Evolutionary conservation across 2,888 invertebrate species (phyloP).

Genomic region (Drosophila flavopinicola): DNA sequence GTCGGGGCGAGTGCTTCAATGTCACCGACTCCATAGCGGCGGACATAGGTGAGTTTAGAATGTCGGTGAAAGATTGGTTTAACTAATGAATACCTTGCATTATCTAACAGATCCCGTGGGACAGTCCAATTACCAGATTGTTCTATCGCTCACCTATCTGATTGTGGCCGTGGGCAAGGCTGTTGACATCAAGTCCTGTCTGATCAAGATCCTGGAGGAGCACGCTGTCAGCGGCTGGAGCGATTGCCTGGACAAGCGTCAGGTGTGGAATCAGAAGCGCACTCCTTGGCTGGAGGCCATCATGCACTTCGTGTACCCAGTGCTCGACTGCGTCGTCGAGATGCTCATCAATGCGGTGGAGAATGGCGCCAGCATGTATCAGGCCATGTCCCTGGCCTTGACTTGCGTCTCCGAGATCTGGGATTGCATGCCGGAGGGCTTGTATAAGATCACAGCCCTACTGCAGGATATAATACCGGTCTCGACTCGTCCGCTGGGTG

Average conservation of each 20-base stretch:
- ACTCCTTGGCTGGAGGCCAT: slow-evolving; percentile 92
- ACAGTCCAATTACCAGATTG: slow-evolving; percentile 86
- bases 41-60: slow-evolving; percentile 69
- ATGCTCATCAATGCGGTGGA: slow-evolving; percentile 89
- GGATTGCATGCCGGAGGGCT: slow-evolving; percentile 87
- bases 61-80: background rate
- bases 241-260: slow-evolving; percentile 90
- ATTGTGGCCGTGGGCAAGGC: slow-evolving; percentile 88
- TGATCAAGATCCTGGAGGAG: slow-evolving; percentile 87
- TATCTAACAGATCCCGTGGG: slow-evolving; percentile 83
- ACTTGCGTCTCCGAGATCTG: slow-evolving; percentile 89
- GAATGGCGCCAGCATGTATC: slow-evolving; percentile 92
- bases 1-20: slow-evolving; percentile 87
- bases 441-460: slow-evolving; percentile 86
- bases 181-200: slow-evolving; percentile 87
- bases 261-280: slow-evolving; percentile 93
- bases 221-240: slow-evolving; percentile 87
- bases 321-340: slow-evolving; percentile 88
- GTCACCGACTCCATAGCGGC: slow-evolving; percentile 78
- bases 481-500: slow-evolving; percentile 88
- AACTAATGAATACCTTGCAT: background rate
- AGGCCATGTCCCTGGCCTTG: slow-evolving; percentile 90
- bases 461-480: slow-evolving; percentile 90
- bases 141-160: slow-evolving; percentile 88
- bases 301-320: slow-evolving; percentile 87